Base-by-base conservation (phyloP, 2,797 vertebrate species). In the Carapus acus region DNA sequence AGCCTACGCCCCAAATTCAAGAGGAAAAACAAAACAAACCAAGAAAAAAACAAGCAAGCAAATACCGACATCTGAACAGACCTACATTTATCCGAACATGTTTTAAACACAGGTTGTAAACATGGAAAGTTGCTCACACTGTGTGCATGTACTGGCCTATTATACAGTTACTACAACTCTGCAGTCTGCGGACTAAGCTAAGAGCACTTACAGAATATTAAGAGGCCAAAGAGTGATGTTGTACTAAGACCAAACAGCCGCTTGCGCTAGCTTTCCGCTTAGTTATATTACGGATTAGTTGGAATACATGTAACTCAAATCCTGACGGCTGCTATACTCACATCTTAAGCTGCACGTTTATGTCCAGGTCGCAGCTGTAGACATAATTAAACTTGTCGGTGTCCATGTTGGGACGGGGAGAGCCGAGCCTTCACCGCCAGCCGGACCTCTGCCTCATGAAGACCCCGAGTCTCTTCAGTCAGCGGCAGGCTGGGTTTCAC, bases 331-430 rank as follows among this genome's bases (percentile, higher is more conserved):
- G 1, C 18, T 21, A 29, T 67, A 88, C 94, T 94, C 64, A 97
- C 95, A 98, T 98, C 77, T 98, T 98, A 29, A 98, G 89, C 74
- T 97, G 93, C 60, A 98, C 94, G 61, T 94, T 98, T 77, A 98
- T 93, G 74, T 98, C 94, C 87, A 98, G 8, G 60, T 98, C 96
- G 65, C 95, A 97, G 67, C 96, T 98, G 68, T 96, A 96, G 23
- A 95, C 91, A 73, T 96, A 98, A 68, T 88, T 89, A 69, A 98
- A 96, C 72, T 91, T 93, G 71, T 97, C 94, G 0, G 92, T 89
- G 69, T 98, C 94, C 73, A 90, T 90, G 72, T 76, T 86, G 73
- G 73, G 61, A 61, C 66, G 41, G 54, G 49, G 31, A 69, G 73
- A 69, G 61, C 54, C 46, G 58, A 42, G n/a, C n/a, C 51, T 48